phyloP scores from a whole-genome alignment of 2,113 vertebrate genomes.

The Ictalurus punctatus region DNA sequence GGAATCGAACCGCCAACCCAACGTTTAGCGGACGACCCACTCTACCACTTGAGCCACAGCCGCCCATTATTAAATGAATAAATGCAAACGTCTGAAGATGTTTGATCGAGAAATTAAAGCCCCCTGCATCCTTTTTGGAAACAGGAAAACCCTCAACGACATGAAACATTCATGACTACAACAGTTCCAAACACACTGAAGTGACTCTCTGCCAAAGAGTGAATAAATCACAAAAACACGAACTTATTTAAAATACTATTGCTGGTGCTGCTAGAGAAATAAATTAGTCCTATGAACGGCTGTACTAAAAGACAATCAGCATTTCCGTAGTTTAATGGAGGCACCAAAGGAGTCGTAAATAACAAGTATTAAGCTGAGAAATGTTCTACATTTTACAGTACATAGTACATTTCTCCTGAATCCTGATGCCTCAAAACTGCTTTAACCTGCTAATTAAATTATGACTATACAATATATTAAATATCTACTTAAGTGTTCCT shows the following conservation, averaged over 20 bases:
- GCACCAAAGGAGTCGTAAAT: neutral
- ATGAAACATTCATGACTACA: slow-evolving; percentile 57
- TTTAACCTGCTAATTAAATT: slow-evolving; percentile 14
- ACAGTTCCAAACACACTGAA: slow-evolving; percentile 37
- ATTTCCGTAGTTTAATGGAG: neutral
- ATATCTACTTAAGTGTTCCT: neutral
- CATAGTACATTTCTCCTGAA: too few relatives aligned
- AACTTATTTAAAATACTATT: slow-evolving; percentile 55
- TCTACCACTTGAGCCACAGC: too few relatives aligned
- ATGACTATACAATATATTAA: neutral
- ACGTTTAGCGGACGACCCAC: too few relatives aligned
- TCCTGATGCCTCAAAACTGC: too few relatives aligned
- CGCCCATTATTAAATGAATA: neutral
- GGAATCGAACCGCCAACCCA: too few relatives aligned
- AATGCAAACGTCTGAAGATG: neutral
- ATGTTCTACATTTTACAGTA: neutral
- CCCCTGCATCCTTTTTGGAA: neutral
- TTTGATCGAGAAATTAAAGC: neutral
- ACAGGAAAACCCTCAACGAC: neutral
- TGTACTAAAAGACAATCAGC: neutral
- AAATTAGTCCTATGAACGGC: neutral
- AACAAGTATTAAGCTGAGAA: neutral
- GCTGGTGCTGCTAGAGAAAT: neutral
- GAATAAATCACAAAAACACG: slow-evolving; percentile 60
- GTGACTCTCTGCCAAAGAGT: slow-evolving; percentile 50